Evolutionary conservation across 2,113 vertebrate genomes (phyloP).

Genomic region (Limanda limanda): DNA sequence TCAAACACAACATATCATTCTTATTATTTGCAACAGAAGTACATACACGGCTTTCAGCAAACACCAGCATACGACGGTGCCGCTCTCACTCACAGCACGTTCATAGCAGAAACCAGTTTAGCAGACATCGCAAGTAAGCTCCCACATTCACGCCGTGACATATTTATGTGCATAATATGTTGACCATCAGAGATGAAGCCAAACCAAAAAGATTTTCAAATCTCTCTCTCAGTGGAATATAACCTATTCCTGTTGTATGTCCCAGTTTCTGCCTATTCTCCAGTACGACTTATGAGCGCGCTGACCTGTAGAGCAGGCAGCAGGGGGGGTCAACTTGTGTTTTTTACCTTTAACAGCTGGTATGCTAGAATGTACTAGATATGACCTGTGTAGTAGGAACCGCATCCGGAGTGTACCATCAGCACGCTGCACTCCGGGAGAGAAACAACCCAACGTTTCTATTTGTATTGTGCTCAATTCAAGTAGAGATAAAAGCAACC

Average conservation of each 20-base stretch:
- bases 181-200: constrained; percentile 36
- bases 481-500: constrained; percentile 76
- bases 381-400: constrained; percentile 75
- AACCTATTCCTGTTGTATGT: constrained; percentile 26
- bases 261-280: constrained; percentile 25
- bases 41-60: constrained; percentile 43
- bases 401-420: constrained; percentile 68
- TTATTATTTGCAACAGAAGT: constrained; percentile 51
- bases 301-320: constrained; percentile 85
- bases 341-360: constrained; percentile 73
- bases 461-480: constrained; percentile 72
- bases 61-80: constrained; percentile 37
- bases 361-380: constrained; percentile 79
- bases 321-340: constrained; percentile 70
- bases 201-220: constrained; percentile 58
- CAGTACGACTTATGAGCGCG: constrained; percentile 43
- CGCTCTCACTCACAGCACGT: constrained; percentile 42
- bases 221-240: constrained; percentile 38
- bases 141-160: constrained; percentile 27
- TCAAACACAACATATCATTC: constrained; percentile 50
- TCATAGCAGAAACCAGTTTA: constrained; percentile 35
- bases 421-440: constrained; percentile 56
- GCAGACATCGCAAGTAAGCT: constrained; percentile 7
- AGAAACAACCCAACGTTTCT: constrained; percentile 47
- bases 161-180: constrained; percentile 20